Evolutionary conservation across 2,888 invertebrate species (phyloP).

Genomic region (Parnassius apollo): DNA sequence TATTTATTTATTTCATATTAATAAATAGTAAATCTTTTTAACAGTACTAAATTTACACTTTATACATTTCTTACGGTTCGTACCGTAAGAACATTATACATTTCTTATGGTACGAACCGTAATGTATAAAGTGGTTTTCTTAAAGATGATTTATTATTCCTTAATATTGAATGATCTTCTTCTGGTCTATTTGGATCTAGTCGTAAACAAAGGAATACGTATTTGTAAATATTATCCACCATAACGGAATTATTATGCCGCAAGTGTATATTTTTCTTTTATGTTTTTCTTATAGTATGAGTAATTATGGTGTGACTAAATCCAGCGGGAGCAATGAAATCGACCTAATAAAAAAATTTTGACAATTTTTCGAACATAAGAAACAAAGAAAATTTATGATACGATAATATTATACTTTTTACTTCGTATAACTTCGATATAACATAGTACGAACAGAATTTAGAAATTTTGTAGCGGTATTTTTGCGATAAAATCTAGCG

Average conservation of each 20-base stretch:
- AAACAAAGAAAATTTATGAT: conserved; percentile 34
- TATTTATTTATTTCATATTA: conserved; percentile 16
- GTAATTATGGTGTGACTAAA: conserved; percentile 29
- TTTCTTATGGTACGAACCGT: conserved; percentile 1
- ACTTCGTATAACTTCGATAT: conserved; percentile 41
- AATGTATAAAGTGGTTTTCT: background rate
- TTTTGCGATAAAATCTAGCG: conserved; percentile 67
- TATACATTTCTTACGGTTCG: background rate
- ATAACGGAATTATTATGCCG: too few relatives aligned
- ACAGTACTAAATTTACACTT: conserved; percentile 10
- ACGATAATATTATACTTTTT: conserved; percentile 43
- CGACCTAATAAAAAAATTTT: conserved; percentile 68
- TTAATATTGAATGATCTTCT: too few relatives aligned
- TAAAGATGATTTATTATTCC: too few relatives aligned
- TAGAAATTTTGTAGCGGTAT: conserved; percentile 70
- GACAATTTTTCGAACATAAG: conserved; percentile 48
- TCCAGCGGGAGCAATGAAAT: conserved; percentile 68
- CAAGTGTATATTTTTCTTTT: background rate
- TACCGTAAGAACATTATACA: conserved; percentile 5
- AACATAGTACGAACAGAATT: conserved; percentile 59
- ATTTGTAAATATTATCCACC: too few relatives aligned
- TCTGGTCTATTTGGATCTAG: too few relatives aligned
- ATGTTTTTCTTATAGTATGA: conserved; percentile 27
- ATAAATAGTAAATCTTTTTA: conserved; percentile 18
- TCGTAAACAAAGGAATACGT: too few relatives aligned